These are phyloP conservation scores for Mohoua ochrocephala DNA, from an alignment of 2,113 vertebrate species.

Conservation along the genomic window DNA sequence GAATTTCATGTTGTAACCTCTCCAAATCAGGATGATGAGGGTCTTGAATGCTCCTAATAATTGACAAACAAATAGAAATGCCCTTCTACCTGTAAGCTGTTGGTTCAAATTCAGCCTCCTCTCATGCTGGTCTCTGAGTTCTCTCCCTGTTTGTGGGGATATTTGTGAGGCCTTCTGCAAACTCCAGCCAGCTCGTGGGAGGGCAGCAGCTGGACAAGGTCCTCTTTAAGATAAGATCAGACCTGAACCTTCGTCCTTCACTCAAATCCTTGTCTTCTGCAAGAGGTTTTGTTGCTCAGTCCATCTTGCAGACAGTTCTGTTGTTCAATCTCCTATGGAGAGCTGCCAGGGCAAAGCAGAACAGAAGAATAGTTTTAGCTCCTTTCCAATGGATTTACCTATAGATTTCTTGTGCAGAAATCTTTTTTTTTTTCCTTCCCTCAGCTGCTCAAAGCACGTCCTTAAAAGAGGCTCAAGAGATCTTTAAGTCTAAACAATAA, in stretches of 20 bases:
- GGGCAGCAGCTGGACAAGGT: not conserved
- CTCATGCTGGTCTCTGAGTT: not conserved
- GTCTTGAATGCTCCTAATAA: not conserved
- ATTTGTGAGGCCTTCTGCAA: not conserved
- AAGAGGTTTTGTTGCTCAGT: not conserved
- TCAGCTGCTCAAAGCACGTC: constrained; percentile 5
- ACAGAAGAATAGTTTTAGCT: not conserved
- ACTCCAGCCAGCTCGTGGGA: not conserved
- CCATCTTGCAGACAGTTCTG: not conserved
- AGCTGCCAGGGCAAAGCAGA: not conserved
- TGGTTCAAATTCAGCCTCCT: not conserved
- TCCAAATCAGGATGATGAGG: not conserved
- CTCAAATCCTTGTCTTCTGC: not conserved
- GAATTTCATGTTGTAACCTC: not conserved
- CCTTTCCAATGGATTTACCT: not conserved
- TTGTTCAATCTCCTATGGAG: not conserved
- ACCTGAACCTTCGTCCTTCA: not conserved
- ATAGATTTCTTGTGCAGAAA: not conserved
- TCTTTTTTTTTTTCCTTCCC: not conserved
- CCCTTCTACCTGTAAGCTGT: not conserved
- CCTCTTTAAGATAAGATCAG: not conserved
- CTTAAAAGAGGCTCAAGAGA: constrained; percentile 50
- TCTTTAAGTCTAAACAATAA: constrained; percentile 55
- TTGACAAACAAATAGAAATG: not conserved
- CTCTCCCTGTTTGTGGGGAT: not conserved